A percentile compares a stretch with the other conserved stretches of the same genome.
These are phyloP conservation scores for Poeciliopsis gracilis DNA, from an alignment of 2,797 vertebrate species.

Conservation along the genomic window DNA sequence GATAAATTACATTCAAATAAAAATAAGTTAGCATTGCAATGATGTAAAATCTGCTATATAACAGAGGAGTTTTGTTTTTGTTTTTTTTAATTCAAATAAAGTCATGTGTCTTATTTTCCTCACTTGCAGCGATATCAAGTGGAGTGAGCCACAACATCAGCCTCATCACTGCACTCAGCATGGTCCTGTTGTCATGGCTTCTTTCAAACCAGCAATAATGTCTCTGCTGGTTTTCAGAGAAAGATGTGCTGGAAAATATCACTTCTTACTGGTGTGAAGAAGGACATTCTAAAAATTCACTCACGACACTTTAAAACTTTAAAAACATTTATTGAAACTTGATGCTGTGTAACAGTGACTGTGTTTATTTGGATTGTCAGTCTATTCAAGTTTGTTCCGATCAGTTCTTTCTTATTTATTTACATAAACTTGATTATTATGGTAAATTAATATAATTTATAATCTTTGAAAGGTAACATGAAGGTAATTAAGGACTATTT, in stretches of 20 bases:
- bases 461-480: background rate
- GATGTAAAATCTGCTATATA: background rate
- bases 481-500: background rate
- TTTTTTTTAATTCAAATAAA: background rate
- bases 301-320: background rate
- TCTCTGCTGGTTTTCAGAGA: background rate
- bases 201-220: slow-evolving; percentile 5
- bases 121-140: background rate
- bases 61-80: too few relatives aligned
- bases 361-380: background rate
- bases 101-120: background rate
- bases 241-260: background rate
- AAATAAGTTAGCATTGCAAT: background rate
- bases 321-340: background rate
- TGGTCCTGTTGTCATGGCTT: slow-evolving; percentile 16
- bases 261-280: background rate
- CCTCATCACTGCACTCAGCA: background rate
- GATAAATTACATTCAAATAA: slow-evolving; percentile 7
- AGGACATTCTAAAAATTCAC: background rate
- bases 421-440: background rate
- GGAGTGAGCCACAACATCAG: slow-evolving; percentile 15
- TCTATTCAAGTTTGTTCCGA: background rate
- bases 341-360: background rate
- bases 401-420: background rate
- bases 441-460: background rate